Conservation (phyloP, 2,797 vertebrate species). For the Aplochiton taeniatus region DNA sequence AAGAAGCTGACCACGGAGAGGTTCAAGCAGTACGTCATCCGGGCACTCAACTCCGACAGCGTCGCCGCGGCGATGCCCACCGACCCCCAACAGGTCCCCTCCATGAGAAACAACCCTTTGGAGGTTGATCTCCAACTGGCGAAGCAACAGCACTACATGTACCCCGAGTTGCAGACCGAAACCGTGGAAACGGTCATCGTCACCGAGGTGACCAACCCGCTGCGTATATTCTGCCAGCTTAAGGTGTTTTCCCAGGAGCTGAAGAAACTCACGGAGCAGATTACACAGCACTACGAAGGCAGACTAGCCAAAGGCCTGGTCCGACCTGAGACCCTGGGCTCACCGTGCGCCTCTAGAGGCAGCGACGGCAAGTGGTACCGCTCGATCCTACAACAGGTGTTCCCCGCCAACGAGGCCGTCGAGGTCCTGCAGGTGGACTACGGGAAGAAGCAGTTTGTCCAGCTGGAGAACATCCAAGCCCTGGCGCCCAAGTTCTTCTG, state of each 20-base stretch:
- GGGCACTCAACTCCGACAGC: conserved; percentile 52
- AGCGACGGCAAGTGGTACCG: conserved; percentile 88
- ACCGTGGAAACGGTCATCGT: conserved; percentile 83
- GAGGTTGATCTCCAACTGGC: conserved; percentile 31
- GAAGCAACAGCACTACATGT: conserved; percentile 77
- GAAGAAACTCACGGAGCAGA: conserved; percentile 78
- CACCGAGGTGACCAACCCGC: conserved; percentile 85
- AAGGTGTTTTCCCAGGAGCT: conserved; percentile 87
- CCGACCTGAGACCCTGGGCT: conserved; percentile 76
- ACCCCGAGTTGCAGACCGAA: conserved; percentile 81
- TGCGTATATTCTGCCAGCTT: conserved; percentile 87
- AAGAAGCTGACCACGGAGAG: conserved; percentile 61
- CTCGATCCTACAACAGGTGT: conserved; percentile 75
- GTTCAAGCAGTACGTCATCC: conserved; percentile 70
- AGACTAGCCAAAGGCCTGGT: conserved; percentile 52
- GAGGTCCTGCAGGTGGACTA: conserved; percentile 89
- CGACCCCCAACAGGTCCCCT: conserved; percentile 24
- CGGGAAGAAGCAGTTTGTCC: conserved; percentile 84
- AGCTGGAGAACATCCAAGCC: conserved; percentile 71
- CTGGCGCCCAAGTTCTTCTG: conserved; percentile 84
- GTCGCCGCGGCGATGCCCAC: conserved; percentile 5
- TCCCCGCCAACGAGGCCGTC: conserved; percentile 64
- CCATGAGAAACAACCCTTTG: conserved; percentile 24
- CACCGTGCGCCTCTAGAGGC: conserved; percentile 84
- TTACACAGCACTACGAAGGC: conserved; percentile 70